These are phyloP conservation scores for Arizona elegans DNA, from an alignment of 2,113 vertebrate species.

Conservation along the genomic window DNA sequence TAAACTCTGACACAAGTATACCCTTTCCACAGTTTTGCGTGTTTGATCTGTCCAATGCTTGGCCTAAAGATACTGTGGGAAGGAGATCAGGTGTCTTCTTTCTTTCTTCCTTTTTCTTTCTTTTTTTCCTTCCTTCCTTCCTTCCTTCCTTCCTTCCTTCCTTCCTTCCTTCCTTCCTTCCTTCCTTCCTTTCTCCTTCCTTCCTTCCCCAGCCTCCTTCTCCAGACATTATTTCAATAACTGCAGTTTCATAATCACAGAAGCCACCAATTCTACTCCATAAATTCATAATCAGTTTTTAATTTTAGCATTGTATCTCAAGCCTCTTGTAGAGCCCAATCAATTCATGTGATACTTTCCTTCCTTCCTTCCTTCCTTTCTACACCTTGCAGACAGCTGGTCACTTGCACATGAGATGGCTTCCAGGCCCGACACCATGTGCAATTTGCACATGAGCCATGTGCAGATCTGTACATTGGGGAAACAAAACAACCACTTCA, in stretches of 20 bases:
- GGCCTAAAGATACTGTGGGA: not conserved
- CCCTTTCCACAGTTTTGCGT: not conserved
- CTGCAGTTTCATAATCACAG: not conserved
- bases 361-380: not conserved
- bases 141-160: too few species aligned
- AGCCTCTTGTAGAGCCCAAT: not conserved
- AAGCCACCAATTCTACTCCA: not conserved
- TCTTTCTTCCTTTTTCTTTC: rapidly evolving
- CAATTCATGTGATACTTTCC: not conserved
- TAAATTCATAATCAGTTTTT: not conserved
- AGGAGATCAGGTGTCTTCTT: not conserved
- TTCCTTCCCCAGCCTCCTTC: not conserved
- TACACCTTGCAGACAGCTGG: too few species aligned
- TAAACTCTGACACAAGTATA: not conserved
- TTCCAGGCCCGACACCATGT: too few species aligned
- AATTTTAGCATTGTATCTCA: not conserved
- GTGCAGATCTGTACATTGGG: too few species aligned
- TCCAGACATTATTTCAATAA: not conserved
- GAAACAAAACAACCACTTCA: too few species aligned
- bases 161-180: too few species aligned
- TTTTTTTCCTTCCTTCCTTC: too few species aligned
- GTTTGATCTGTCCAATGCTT: not conserved
- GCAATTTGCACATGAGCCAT: too few species aligned
- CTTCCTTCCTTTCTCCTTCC: too few species aligned
- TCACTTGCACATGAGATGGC: too few species aligned